Conservation (phyloP, 2,797 vertebrate species). For the Malurus leucopterus region DNA sequence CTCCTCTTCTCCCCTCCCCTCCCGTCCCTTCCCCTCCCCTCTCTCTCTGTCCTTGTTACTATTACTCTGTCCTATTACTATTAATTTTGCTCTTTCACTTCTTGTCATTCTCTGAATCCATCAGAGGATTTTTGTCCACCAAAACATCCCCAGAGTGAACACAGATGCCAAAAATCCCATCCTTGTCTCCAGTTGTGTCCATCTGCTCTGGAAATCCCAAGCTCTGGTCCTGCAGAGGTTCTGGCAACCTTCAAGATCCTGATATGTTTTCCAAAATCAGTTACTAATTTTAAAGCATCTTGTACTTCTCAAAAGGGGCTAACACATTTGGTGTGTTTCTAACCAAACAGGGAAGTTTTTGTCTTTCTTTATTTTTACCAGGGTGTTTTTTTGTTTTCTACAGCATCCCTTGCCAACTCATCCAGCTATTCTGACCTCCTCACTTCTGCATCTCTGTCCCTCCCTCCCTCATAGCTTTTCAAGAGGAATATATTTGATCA, state of each 20-base stretch:
- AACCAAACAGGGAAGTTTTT: not conserved
- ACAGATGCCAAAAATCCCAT: not conserved
- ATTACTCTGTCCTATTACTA: not conserved
- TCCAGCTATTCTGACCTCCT: not conserved
- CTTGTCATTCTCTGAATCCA: not conserved
- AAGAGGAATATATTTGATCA: not conserved
- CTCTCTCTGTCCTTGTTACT: not conserved
- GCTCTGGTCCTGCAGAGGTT: not conserved
- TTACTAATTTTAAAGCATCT: not conserved
- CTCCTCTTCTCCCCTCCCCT: not conserved
- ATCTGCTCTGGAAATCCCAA: not conserved
- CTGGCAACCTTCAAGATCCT: not conserved
- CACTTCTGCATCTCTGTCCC: not conserved
- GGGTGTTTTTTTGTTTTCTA: not conserved
- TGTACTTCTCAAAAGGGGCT: not conserved
- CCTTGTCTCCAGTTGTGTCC: not conserved
- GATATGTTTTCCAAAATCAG: not conserved
- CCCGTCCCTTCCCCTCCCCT: no score
- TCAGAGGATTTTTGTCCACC: not conserved
- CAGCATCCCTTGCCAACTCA: not conserved
- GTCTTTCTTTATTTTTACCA: not conserved
- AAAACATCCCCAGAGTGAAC: not conserved
- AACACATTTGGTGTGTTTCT: not conserved
- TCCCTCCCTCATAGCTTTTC: not conserved
- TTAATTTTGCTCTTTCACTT: not conserved